phyloP scores from a whole-genome alignment of 2,113 vertebrate genomes.

The Pygathrix nemaeus region DNA sequence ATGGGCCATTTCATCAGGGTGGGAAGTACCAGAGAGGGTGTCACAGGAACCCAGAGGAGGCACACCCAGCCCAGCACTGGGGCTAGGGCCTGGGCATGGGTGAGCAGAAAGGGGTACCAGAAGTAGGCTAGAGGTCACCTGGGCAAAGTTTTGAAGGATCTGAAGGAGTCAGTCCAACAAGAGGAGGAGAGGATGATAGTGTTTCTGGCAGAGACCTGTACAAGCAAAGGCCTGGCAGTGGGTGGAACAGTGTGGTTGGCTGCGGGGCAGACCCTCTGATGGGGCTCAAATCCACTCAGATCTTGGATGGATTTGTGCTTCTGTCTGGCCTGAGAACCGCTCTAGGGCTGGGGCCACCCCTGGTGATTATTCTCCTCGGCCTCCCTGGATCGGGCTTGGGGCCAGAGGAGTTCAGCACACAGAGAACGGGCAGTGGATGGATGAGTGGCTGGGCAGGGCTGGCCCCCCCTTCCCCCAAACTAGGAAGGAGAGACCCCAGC shows the following conservation, averaged over 20 bases:
- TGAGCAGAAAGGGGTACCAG: background rate
- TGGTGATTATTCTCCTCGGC: no score
- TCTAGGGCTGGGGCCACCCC: background rate
- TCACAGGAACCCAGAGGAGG: background rate
- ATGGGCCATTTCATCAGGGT: background rate
- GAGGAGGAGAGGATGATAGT: background rate
- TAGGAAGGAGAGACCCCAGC: background rate
- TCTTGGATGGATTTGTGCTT: background rate
- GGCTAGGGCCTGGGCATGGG: accelerated
- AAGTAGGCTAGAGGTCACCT: background rate
- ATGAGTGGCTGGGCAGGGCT: accelerated
- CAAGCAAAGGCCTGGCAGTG: background rate
- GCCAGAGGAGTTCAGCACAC: background rate
- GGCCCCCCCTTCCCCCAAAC: background rate
- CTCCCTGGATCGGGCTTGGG: background rate
- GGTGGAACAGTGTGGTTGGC: background rate
- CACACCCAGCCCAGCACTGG: accelerated
- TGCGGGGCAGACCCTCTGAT: no score
- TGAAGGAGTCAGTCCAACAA: background rate
- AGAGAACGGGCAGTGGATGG: background rate
- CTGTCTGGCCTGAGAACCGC: background rate
- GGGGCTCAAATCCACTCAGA: background rate
- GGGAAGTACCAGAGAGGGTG: background rate
- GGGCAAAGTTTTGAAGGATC: background rate
- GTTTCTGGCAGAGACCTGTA: background rate